Conservation (phyloP, 2,113 vertebrate species). For the Charina bottae region DNA sequence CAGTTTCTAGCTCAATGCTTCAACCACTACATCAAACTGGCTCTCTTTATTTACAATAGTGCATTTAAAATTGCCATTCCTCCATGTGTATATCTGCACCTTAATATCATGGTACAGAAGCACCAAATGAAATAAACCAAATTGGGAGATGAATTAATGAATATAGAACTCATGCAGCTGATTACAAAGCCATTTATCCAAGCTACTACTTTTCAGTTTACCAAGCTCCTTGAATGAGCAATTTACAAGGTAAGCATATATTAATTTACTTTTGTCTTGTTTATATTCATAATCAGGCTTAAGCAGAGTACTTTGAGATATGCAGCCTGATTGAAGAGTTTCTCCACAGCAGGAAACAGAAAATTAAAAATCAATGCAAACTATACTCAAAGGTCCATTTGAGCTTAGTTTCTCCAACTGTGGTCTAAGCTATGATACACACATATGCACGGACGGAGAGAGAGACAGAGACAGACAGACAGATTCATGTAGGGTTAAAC, state of each 20-base stretch:
- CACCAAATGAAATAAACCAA: neutral
- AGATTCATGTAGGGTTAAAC: neutral
- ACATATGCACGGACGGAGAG: neutral
- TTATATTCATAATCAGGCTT: constrained; percentile 10
- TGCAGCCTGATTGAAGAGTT: constrained; percentile 13
- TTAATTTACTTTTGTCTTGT: constrained; percentile 14
- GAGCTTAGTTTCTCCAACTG: neutral
- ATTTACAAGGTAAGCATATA: neutral
- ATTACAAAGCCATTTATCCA: neutral
- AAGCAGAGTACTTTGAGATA: neutral
- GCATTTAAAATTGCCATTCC: neutral
- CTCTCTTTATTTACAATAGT: neutral
- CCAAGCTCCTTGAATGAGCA: neutral
- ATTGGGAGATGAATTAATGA: neutral
- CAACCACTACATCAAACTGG: neutral
- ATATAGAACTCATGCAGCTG: neutral
- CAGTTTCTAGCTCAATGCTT: neutral
- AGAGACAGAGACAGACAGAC: neutral
- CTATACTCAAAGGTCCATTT: neutral
- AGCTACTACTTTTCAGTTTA: neutral
- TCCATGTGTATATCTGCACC: too few species aligned
- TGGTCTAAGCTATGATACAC: neutral
- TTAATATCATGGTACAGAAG: neutral
- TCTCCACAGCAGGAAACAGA: neutral
- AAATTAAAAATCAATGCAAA: constrained; percentile 22